A percentile compares a stretch with the other conserved stretches of the same genome.
Evolutionary conservation across 2,888 invertebrate genomes (phyloP).

Genomic region (Molorchus minor): DNA sequence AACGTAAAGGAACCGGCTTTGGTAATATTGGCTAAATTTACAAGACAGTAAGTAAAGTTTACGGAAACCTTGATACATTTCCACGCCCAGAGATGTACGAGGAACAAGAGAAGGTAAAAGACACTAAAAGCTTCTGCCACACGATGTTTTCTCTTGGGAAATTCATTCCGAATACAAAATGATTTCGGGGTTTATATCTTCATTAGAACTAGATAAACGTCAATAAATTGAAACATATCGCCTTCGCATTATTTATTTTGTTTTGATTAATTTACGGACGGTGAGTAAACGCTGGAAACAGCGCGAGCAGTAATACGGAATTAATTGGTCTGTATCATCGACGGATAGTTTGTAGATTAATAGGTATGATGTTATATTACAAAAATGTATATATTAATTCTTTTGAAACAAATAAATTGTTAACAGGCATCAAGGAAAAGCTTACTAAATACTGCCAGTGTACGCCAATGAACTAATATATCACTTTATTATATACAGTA

Average conservation of each 20-base stretch:
- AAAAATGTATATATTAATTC: too few relatives aligned
- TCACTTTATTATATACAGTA: too few relatives aligned
- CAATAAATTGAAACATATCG: conserved; percentile 45
- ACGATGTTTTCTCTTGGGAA: conserved; percentile 43
- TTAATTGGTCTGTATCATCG: too few relatives aligned
- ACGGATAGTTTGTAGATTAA: too few relatives aligned
- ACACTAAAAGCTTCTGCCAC: conserved; percentile 25
- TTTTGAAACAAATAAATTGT: too few relatives aligned
- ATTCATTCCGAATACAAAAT: conserved; percentile 49
- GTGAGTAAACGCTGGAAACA: too few relatives aligned
- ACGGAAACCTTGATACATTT: conserved; percentile 21
- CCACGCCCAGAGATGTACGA: conserved; percentile 5
- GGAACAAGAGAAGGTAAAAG: conserved; percentile 14
- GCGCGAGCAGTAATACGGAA: too few relatives aligned
- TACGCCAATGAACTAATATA: too few relatives aligned
- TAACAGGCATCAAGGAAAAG: too few relatives aligned
- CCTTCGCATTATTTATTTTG: conserved; percentile 36
- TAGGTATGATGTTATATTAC: too few relatives aligned
- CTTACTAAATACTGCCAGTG: too few relatives aligned
- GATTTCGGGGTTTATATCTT: conserved; percentile 53
- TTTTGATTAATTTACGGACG: conserved; percentile 34
- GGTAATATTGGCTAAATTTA: conserved; percentile 19
- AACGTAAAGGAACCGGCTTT: conserved; percentile 14
- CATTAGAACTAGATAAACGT: conserved; percentile 55
- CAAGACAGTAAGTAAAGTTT: conserved; percentile 21